Base-by-base conservation (phyloP, 2,888 invertebrate species). In the Andrena praecox region DNA sequence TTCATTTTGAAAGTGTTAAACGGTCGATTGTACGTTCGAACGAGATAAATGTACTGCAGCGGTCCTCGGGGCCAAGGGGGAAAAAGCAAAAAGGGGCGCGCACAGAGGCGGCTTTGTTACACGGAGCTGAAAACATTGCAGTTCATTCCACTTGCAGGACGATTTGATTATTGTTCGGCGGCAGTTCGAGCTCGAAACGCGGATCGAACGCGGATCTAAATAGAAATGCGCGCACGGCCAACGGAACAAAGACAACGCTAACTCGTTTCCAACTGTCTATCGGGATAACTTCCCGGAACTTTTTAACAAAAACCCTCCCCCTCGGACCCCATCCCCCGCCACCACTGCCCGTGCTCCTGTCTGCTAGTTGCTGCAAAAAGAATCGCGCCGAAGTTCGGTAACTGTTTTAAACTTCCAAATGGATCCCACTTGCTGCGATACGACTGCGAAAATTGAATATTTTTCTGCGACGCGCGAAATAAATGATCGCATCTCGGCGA, bases 391-490 rank as follows among this genome's bases (percentile, higher is more conserved):
- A 73, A 68, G 29, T 69, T 35, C 20, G 12, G 50, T 29, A 42
- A 76, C 79, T 69, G 77, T 80, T 80, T 79, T 33, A 29, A 79
- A 80, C 56, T 72, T 72, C 24, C 63, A 63, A 78, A 72, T 68
- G 67, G 72, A 79, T 62, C 33, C 64, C 5, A 8, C 12, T 52
- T 42, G 69, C 42, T n/a, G 29, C 80, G 59, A 8, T 60, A 29
- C 56, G 50, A 63, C 35, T 52, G 54, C 35, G 59, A 79, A 64
- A 79, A 80, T 80, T 79, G 67, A 72, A 80, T 79, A 79, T 42
- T 52, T 72, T 42, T 10, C 52, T 10, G 6, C 24, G n/a, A 12
- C 7, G 33, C 72, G 31, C 10, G 59, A 20, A 77, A 64, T 10
- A 48, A 27, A 48, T 33, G 56, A 56, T 20, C 66, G 10, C 72